These are phyloP conservation scores for Psammodynastes pulverulentus DNA, from an alignment of 2,113 vertebrate species.

Conservation along the genomic window DNA sequence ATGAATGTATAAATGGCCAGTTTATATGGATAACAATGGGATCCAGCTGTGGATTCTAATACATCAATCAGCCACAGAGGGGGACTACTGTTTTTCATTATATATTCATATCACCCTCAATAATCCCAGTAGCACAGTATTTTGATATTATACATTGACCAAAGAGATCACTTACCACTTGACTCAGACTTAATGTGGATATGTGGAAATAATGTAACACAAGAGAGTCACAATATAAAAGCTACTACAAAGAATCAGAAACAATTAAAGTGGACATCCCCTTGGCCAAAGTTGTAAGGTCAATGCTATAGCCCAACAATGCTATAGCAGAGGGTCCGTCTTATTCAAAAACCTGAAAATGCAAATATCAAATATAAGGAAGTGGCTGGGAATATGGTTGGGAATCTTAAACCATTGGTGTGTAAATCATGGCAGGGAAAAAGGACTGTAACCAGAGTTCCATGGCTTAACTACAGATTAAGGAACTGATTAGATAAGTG, in stretches of 20 bases:
- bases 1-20: background rate
- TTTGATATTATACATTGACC: background rate
- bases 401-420: background rate
- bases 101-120: background rate
- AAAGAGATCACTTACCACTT: background rate
- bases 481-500: background rate
- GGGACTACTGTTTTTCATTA: background rate
- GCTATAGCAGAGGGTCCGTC: background rate
- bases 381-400: background rate
- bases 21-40: background rate
- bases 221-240: background rate
- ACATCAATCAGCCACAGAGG: background rate
- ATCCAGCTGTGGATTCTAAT: background rate
- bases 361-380: background rate
- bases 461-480: background rate
- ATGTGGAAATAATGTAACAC: background rate
- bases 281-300: background rate
- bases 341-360: background rate
- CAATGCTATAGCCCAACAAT: background rate
- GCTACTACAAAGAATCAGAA: background rate
- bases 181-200: background rate
- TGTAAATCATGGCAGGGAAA: background rate
- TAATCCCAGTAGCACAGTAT: background rate
- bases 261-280: background rate
- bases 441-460: background rate